Base-by-base conservation (phyloP, 1,140 invertebrate species). In the Cydia fagiglandana region DNA sequence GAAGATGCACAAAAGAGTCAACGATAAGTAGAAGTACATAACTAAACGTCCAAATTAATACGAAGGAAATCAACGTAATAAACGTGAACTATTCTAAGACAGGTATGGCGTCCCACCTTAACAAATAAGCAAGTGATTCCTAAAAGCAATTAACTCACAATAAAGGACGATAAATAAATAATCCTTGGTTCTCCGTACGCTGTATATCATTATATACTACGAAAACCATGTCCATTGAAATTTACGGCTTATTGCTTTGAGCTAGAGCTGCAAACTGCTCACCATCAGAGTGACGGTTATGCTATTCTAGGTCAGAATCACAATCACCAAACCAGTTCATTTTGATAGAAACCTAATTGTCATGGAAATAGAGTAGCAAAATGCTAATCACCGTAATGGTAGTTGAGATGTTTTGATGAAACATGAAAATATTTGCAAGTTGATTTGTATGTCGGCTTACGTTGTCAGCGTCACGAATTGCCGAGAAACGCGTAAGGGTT, bases 391-490 rank as follows among this genome's bases (percentile, higher is more conserved):
- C 0, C 30, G 34, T 17, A 9, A 10, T 10, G 66, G 66, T 45
- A n/a, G 38, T 70, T 70, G 13, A 70, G 12, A 66, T 66, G 64
- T 70, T 70, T 17, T 38, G 20, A 24, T 2, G 34, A 41, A 15
- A 12, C 45, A 70, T 38, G 7, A 34, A 45, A 38, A 70, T 45
- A 70, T 70, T 70, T 2, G 66, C 66, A 20, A 70, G 30, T 28
- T 41, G 13, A 70, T 70, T 70, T 70, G 66, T 70, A 70, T 38
- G 30, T 34, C 66, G 66, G 66, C 30, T 70, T 70, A 70, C 66
- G 34, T 4, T 38, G 66, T 41, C 66, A 20, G 66, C 66, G 66
- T 70, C 34, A 38, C 34, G 34, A 70, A 70, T 38, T 70, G 17
- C 66, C n/a, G 17, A 70, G 66, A 70, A 70, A 7, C 30, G 2